Base-by-base conservation (phyloP, 2,888 invertebrate genomes). In the Odontocolon sp. region DNA sequence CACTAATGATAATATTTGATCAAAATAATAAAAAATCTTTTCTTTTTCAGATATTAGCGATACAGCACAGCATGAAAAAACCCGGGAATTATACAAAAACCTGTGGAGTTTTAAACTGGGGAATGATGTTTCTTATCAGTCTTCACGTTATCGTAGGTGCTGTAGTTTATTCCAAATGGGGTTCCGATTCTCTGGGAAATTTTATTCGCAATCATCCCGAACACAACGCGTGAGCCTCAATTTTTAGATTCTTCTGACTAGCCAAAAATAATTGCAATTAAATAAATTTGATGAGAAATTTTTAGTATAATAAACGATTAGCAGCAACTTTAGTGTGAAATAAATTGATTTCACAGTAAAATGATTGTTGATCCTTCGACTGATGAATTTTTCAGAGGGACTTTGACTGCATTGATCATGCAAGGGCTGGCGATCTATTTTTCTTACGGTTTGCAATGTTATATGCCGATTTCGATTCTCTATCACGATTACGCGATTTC, bases 371-470 rank as follows among this genome's bases (percentile, higher is more conserved):
- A n/a, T n/a, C n/a, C n/a, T n/a, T n/a, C n/a, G n/a, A n/a, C n/a
- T n/a, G n/a, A n/a, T n/a, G n/a, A n/a, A 31, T 50, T 50, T 63
- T 66, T 4, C 33, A 82, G 82, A 9, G 66, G 71, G 9, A 81
- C 83, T 0, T 6, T 82, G 8, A 23, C 57, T 0, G 85, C 84
- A 0, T 59, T 87, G 6, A 21, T 72, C 4, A 81, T 85, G 78
- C 86, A 86, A 80, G 78, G 79, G 1, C 11, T 82, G 3, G 75
- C 84, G 6, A 83, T 86, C 50, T 86, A 83, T 59, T 80, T 87
- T 64, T 84, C 84, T 0, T 87, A 86, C 31, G 83, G 83, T 3
- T 42, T 87, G n/a, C 84, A 84, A 61, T 85, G 86, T 69, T 86
- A 83, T 63, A 78, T 85, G 79, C 84, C 85, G 3, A 86, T 87